Evolutionary conservation across 2,888 invertebrate genomes (phyloP), one percentile per base, ranked within the genome.

Genomic region (Sesia apiformis): DNA sequence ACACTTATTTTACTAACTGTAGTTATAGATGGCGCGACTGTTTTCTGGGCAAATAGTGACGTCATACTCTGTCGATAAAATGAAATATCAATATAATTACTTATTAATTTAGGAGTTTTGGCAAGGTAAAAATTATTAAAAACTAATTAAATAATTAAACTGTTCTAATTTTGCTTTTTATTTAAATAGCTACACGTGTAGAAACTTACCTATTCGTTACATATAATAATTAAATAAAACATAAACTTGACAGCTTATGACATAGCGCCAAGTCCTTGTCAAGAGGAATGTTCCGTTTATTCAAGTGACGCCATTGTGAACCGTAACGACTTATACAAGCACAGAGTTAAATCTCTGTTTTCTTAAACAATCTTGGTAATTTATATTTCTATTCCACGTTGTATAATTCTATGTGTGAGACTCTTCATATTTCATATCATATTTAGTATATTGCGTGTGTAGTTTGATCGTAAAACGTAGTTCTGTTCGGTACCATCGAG

Each of bases 241-340:
- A 38, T 40, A 56, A 38, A 58, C 4, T 60, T 80, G 81, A 76
- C 63, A 68, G 55, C 43, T 57, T 38, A 53, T 69, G 61, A 66
- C 63, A 70, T 52, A 67, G 67, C 63, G 65, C 61, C 63, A 67
- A 46, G 66, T 63, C 65, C 61, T 54, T 67, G 70, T 72, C 70
- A 72, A 56, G 40, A 55, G 61, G 63, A 58, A 51, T 76, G 74
- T 84, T 84, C 85, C 85, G 85, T 78, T 88, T 86, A 78, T 79
- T 81, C 82, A 90, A 92, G 91, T 92, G 93, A 94, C 94, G 94
- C 94, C 94, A 94, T 94, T 94, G 94, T 94, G 93, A 92, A 90
- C 94, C 93, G 91, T 94, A 94, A 93, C 93, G 93, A 93, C 94
- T 93, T 91, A 88, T 79, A 72, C 74, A 79, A 82, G 84, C 87